Percentiles rank a stretch among this genome's conserved stretches.
phyloP scores from a whole-genome alignment of 2,113 vertebrate species.

The Halichoeres trimaculatus region DNA sequence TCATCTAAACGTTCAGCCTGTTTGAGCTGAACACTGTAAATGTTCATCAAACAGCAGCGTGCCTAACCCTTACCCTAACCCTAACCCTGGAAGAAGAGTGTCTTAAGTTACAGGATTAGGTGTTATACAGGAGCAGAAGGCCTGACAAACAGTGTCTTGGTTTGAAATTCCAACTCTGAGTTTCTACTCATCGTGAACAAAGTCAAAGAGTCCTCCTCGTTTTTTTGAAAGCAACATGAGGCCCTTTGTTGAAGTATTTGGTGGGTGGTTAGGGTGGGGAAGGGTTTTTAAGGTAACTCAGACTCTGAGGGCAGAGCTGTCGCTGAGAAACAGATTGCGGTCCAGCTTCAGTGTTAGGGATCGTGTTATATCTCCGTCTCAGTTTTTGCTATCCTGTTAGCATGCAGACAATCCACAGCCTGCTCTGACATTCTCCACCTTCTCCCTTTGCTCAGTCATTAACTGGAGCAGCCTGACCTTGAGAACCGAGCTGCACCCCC shows the following conservation, averaged over 20 bases:
- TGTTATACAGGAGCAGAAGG: no score
- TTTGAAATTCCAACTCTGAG: no score
- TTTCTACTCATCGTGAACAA: no score
- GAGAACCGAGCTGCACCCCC: slow-evolving; percentile 45
- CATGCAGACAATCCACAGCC: slow-evolving; percentile 28
- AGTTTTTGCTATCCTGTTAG: not conserved
- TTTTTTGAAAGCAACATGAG: not conserved
- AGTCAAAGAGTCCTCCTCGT: not conserved
- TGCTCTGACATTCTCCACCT: slow-evolving; percentile 20
- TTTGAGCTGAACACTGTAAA: no score
- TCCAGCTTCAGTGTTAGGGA: not conserved
- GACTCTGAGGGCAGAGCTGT: not conserved
- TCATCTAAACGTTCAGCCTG: no score
- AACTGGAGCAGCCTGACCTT: slow-evolving; percentile 46
- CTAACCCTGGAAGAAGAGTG: no score
- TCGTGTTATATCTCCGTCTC: not conserved
- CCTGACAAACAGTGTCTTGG: no score
- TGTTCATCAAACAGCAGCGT: no score
- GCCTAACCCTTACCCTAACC: no score
- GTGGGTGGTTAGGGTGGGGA: not conserved
- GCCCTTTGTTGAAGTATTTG: not conserved
- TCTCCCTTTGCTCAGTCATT: slow-evolving; percentile 43
- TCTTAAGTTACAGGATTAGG: no score
- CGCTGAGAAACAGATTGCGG: not conserved
- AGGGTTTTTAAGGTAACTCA: not conserved